Conservation (phyloP, 2,797 vertebrate species). For the Rhincodon typus region DNA sequence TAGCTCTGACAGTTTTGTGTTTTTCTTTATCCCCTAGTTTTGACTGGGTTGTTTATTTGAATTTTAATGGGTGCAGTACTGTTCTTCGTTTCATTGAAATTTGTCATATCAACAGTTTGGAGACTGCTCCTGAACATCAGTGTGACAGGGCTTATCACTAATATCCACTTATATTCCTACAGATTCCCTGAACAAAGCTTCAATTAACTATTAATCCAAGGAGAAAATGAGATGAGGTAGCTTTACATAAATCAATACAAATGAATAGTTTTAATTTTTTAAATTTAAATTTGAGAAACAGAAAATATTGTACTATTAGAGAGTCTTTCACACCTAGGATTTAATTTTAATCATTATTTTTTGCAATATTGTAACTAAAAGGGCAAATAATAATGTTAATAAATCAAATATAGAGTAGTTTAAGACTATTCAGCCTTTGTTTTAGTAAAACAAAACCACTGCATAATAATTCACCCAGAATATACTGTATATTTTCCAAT, state of each 20-base stretch:
- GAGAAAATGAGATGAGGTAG: background rate
- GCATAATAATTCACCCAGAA: background rate
- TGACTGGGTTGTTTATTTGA: background rate
- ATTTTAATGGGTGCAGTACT: background rate
- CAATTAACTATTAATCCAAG: background rate
- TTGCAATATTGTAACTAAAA: background rate
- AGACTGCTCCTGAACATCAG: background rate
- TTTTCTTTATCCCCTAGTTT: background rate
- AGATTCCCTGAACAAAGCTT: background rate
- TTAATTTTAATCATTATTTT: background rate
- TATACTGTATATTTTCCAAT: background rate
- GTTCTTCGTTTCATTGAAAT: background rate
- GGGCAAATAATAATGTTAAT: background rate
- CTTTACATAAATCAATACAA: background rate
- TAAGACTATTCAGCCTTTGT: background rate
- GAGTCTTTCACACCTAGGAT: background rate
- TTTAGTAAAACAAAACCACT: background rate
- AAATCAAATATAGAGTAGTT: background rate
- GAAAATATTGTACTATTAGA: background rate
- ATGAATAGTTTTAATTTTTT: too few relatives aligned
- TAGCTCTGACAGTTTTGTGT: background rate
- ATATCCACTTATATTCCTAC: background rate
- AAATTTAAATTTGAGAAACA: background rate
- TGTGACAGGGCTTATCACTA: background rate
- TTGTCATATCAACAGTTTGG: background rate